Base-by-base conservation (phyloP, 1,140 invertebrate species). In the Oncopodura yosiiana region DNA sequence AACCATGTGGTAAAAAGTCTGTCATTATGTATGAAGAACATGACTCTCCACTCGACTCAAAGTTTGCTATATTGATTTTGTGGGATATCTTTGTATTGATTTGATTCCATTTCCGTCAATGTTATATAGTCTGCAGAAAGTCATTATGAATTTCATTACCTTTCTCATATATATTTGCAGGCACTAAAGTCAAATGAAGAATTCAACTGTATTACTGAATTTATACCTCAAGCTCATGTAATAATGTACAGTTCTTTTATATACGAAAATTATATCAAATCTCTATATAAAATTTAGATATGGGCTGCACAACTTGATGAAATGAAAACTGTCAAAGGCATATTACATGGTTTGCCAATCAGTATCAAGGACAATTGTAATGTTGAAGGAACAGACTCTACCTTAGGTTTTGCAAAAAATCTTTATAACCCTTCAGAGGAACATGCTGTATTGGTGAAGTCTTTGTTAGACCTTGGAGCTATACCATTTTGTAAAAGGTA, bases 401-500 rank as follows among this genome's bases (percentile, higher is more conserved):
- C 48, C 12, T 24, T 44, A 2, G 53, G 53, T 0, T 24, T 36
- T 5, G 39, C 43, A 5, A 67, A 66, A 41, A 66, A 59, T 32
- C 51, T 76, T 2, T 56, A 68, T 36, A 65, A 65, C n/a, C 70
- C 71, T 11, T 56, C 60, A 11, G 23, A 34, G 4, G 32, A 55
- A 11, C 65, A 69, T 34, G 63, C 71, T 6, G 62, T 62, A 6
- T 32, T 72, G 18, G 67, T 74, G 9, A 53, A 66, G 39, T 38
- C 50, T 24, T 54, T 62, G 11, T 58, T 51, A 36, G 54, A 53
- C 24, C 30, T 58, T 16, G 72, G 73, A 14, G 73, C 69, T 9
- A 60, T 76, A 30, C 74, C 74, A 8, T 73, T 75, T 60, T 69
- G 68, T 21, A 66, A 69, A 55, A n/a, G n/a, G n/a, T n/a, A n/a